Base-by-base conservation (phyloP, 2,888 invertebrate species). In the Baccha elongata region DNA sequence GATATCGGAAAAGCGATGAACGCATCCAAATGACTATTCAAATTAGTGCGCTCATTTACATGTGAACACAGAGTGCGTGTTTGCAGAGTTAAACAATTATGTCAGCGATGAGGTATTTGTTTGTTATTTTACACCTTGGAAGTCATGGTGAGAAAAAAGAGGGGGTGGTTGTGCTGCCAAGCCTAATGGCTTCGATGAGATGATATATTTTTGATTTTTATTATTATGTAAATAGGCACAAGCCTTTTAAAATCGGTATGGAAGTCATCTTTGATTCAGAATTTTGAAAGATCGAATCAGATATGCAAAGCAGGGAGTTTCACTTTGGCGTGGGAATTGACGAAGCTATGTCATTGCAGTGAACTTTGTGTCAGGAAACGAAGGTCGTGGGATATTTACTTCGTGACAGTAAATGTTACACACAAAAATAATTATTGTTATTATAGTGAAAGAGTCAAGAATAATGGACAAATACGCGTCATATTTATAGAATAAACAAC, bases 1-100 rank as follows among this genome's bases (percentile, higher is more conserved):
- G 44, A 62, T 44, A 17, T n/a, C 15, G 37, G 44, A 62, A 44
- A 11, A 37, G 13, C 19, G 15, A 13, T 19, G 62, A 71, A 73
- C 72, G 78, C 83, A 83, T 83, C 78, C 40, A 78, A 68, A 73
- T 83, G 83, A 83, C 68, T 83, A 19, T 68, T 40, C 62, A 83
- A 83, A 78, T 83, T 78, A 83, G 83, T 73, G 11, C 15, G 44
- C 78, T 83, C 83, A 83, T 83, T 83, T 83, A 37, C 83, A 83
- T 81, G 52, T 37, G 50, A 46, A 35, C 17, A 32, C 17, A 2
- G 23, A 23, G 62, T 60, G 72, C 65, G 81, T 78, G 76, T 67
- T 29, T 67, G 44, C 46, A 40, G 42, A 29, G 42, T 60, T 44
- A 13, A 55, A 67, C 71, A 72, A 83, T 83, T 83, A 83, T 78